A percentile compares a stretch with the other conserved stretches of the same genome.
Conservation (phyloP, 1,140 invertebrate genomes). For the Anadara kagoshimensis region DNA sequence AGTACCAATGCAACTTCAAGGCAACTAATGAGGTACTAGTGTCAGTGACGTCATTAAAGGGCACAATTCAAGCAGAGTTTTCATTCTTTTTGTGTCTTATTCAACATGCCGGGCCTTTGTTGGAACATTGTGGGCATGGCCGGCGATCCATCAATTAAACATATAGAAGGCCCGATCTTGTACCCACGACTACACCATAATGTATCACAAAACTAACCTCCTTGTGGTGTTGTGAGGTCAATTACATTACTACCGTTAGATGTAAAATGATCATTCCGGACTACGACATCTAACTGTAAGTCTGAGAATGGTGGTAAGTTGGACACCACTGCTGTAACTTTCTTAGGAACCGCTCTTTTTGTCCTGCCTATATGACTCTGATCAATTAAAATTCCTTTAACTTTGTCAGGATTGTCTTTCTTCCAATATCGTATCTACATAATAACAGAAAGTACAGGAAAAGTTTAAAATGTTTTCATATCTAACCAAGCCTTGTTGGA, state of each 20-base stretch:
- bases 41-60: no score
- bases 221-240: slow-evolving; percentile 92
- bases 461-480: no score
- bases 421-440: slow-evolving; percentile 90
- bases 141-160: no score
- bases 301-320: slow-evolving; percentile 80
- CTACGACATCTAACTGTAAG: slow-evolving; percentile 91
- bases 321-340: slow-evolving; percentile 21
- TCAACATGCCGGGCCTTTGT: no score
- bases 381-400: slow-evolving; percentile 25
- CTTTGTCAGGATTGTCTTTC: slow-evolving; percentile 76
- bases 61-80: no score
- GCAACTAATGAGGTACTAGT: no score
- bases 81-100: no score
- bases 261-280: slow-evolving; percentile 91
- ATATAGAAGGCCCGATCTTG: no score
- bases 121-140: no score
- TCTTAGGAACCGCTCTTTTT: background rate
- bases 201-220: slow-evolving; percentile 76
- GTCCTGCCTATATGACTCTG: background rate
- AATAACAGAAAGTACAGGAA: background rate
- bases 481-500: no score
- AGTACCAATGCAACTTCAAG: no score
- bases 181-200: background rate
- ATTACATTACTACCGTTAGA: slow-evolving; percentile 91